Percentiles rank a stretch among this genome's conserved stretches.
Evolutionary conservation across 1,140 invertebrate species (phyloP).

Genomic region (Neomicropteryx cornuta): DNA sequence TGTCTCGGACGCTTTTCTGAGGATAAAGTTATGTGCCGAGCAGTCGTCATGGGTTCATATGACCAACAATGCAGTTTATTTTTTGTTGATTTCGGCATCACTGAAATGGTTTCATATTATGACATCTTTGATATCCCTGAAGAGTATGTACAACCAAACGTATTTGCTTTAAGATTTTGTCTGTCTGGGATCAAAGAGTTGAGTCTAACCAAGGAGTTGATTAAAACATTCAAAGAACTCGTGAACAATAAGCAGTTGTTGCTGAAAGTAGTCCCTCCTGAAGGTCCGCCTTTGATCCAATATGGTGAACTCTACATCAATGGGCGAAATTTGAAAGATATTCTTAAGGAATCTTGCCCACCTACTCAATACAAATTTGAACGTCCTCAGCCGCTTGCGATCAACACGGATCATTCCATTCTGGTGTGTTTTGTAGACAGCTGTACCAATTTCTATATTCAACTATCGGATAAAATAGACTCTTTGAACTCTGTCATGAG

Average conservation of each 20-base stretch:
- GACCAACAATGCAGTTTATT: constrained; percentile 51
- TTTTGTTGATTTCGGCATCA: constrained; percentile 70
- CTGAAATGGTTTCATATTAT: constrained; percentile 51
- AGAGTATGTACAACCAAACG: constrained; percentile 53
- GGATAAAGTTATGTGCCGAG: constrained; percentile 54
- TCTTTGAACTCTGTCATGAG: constrained; percentile 43
- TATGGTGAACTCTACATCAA: constrained; percentile 54
- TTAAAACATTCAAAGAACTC: constrained; percentile 55
- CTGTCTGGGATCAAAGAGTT: constrained; percentile 55
- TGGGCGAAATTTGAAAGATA: constrained; percentile 42
- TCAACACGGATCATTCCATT: constrained; percentile 41
- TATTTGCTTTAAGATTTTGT: constrained; percentile 61
- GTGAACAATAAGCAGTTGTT: constrained; percentile 46
- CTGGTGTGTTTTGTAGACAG: constrained; percentile 59
- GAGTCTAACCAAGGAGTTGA: constrained; percentile 52
- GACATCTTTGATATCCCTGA: constrained; percentile 62
- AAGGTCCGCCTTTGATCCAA: constrained; percentile 56
- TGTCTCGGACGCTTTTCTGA: constrained; percentile 56
- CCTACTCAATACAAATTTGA: constrained; percentile 33
- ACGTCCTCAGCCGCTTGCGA: constrained; percentile 34
- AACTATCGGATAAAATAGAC: constrained; percentile 45
- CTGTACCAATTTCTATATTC: constrained; percentile 59
- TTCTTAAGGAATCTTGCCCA: constrained; percentile 34
- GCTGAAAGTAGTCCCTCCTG: constrained; percentile 50
- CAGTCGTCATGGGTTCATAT: constrained; percentile 56